Evolutionary conservation across 2,113 vertebrate species (phyloP), one percentile per base, ranked within the genome.

Genomic region (Gambusia holbrooki): DNA sequence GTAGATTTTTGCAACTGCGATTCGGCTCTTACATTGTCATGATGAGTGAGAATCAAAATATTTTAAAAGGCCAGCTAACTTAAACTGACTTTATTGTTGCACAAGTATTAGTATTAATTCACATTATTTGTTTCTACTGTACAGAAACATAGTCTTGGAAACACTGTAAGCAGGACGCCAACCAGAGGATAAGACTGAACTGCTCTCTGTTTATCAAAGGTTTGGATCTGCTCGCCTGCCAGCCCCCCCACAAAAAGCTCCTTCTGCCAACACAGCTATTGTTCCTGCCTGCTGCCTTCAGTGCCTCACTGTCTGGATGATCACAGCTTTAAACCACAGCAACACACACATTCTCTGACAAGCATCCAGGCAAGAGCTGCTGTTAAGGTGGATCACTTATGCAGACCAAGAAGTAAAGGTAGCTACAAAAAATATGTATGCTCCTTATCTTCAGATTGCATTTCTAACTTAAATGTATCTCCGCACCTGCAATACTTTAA

Each of bases 241-340:
- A 84, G 80, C 79, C 80, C 88, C 54, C 75, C 73, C 37, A 88
- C 86, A 94, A 90, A 90, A 84, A 89, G 61, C 80, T 82, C 86
- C 85, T 89, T 92, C 90, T 92, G 84, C 79, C 78, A 85, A 71
- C 60, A 67, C 84, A 78, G 69, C 90, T 64, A 90, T 94, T 93
- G 92, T 91, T 79, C 87, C 72, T 77, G 74, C 33, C 73, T 32
- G 68, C 71, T 83, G 78, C 84, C 77, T 89, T 84, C 80, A 81
- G 62, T 85, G 80, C 76, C 79, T 87, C 88, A 83, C 88, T 82
- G 84, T 89, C 79, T 89, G 79, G 35, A 87, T 83, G 85, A 80
- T 73, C 37, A 17, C 66, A 67, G 75, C 33, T 69, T 69, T 77
- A 82, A 69, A 81, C 84, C 73, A 79, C 45, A 74, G 79, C 84